Conservation (phyloP, 2,888 invertebrate genomes). For the Athalia rosae region DNA sequence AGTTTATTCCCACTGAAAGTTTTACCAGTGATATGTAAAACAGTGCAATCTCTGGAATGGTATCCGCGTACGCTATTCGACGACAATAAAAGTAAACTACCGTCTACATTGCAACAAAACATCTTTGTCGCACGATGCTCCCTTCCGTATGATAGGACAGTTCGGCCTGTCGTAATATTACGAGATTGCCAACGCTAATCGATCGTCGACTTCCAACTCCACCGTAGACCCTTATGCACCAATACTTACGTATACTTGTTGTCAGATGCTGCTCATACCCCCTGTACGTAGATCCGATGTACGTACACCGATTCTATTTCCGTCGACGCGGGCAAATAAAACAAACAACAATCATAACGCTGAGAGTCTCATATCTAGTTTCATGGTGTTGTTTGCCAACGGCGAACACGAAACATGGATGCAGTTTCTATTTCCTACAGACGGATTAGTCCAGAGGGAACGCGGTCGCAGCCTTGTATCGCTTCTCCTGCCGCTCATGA, state of each 20-base stretch:
- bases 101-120: conserved; percentile 41
- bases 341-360: conserved; percentile 38
- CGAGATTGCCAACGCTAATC: conserved; percentile 38
- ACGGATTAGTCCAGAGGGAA: conserved; percentile 29
- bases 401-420: not conserved
- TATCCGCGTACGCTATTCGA: conserved; percentile 11
- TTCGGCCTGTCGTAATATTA: conserved; percentile 27
- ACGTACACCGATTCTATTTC: not conserved
- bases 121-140: conserved; percentile 36
- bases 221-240: not conserved
- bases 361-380: conserved; percentile 31
- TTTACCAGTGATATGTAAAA: conserved; percentile 28
- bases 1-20: conserved; percentile 31
- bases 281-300: no score
- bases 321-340: conserved; percentile 18
- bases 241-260: not conserved
- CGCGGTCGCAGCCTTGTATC: not conserved
- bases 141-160: conserved; percentile 15
- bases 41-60: conserved; percentile 35
- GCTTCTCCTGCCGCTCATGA: not conserved
- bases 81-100: conserved; percentile 41
- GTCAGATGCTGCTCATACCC: not conserved
- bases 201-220: not conserved
- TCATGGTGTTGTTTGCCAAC: conserved; percentile 8
- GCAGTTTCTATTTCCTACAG: not conserved